Evolutionary conservation across 2,888 invertebrate genomes (phyloP).

Genomic region (Tanypteryx hageni): DNA sequence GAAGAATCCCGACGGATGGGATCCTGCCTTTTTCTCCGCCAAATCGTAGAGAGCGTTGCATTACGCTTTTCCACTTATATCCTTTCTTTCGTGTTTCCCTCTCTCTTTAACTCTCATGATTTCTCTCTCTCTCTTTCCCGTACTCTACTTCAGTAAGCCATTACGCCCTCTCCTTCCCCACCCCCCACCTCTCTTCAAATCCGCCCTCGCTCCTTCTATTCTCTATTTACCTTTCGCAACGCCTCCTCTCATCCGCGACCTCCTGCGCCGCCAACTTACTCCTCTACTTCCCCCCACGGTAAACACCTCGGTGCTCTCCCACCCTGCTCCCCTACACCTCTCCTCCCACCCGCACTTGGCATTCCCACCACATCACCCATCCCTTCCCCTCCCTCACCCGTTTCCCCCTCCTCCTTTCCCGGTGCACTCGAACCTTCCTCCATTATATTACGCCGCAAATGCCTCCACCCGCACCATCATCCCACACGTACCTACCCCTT

Average conservation of each 20-base stretch:
- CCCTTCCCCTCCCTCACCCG: not conserved
- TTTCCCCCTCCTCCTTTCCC: not conserved
- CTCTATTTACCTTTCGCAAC: not conserved
- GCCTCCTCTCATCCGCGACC: not conserved
- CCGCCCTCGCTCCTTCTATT: not conserved
- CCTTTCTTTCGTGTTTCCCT: too few relatives aligned
- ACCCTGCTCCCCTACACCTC: not conserved
- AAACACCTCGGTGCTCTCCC: not conserved
- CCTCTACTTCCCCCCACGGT: not conserved
- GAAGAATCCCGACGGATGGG: too few relatives aligned
- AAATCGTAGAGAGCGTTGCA: too few relatives aligned
- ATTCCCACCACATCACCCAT: not conserved
- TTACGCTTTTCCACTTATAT: too few relatives aligned
- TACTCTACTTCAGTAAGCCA: too few relatives aligned
- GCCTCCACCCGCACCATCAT: not conserved
- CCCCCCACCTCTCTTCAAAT: not conserved
- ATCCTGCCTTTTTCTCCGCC: too few relatives aligned
- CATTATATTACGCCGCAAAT: constrained; percentile 30
- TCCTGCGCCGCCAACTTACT: constrained; percentile 5
- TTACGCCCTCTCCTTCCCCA: too few relatives aligned
- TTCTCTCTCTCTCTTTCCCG: too few relatives aligned
- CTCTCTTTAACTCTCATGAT: too few relatives aligned
- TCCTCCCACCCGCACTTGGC: not conserved
- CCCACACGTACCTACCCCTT: too few relatives aligned
- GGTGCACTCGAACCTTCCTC: constrained; percentile 9